Conservation (phyloP, 2,888 invertebrate species). For the Lycaena phlaeas region DNA sequence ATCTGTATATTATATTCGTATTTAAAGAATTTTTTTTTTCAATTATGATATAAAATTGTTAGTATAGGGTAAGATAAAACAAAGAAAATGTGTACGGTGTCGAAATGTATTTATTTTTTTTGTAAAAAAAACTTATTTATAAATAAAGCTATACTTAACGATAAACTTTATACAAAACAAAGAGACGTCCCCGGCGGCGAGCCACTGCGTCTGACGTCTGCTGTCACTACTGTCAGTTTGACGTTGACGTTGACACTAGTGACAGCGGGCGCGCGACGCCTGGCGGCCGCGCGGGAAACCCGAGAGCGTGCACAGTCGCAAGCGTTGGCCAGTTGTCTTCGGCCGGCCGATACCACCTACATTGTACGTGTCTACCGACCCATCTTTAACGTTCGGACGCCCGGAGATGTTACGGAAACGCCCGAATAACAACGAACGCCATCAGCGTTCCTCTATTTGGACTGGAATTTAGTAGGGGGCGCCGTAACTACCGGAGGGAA, state of each 20-base stretch:
- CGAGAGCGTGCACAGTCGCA: constrained; percentile 70
- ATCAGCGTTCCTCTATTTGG: constrained; percentile 26
- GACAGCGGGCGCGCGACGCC: constrained; percentile 37
- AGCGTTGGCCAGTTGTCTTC: constrained; percentile 51
- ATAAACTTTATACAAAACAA: constrained; percentile 68
- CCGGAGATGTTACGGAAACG: constrained; percentile 33
- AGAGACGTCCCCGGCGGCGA: constrained; percentile 51
- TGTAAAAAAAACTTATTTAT: constrained; percentile 52
- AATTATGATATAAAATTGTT: too few species aligned
- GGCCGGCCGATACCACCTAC: constrained; percentile 56
- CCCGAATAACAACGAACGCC: constrained; percentile 45
- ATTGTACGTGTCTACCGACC: constrained; percentile 61
- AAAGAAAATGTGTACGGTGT: constrained; percentile 46
- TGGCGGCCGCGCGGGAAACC: constrained; percentile 55
- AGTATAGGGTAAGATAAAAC: constrained; percentile 12
- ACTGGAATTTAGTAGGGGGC: constrained; percentile 67
- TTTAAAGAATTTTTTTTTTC: too few species aligned
- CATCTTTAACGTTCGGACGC: constrained; percentile 48
- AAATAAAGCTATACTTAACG: constrained; percentile 60
- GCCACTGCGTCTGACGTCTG: constrained; percentile 44
- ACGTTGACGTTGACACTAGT: constrained; percentile 23
- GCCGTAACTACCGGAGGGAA: constrained; percentile 81
- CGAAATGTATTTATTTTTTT: constrained; percentile 73
- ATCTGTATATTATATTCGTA: too few species aligned
- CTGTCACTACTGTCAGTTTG: constrained; percentile 23